phyloP scores from a whole-genome alignment of 2,888 invertebrate genomes.

The Eristalis arbustorum region DNA sequence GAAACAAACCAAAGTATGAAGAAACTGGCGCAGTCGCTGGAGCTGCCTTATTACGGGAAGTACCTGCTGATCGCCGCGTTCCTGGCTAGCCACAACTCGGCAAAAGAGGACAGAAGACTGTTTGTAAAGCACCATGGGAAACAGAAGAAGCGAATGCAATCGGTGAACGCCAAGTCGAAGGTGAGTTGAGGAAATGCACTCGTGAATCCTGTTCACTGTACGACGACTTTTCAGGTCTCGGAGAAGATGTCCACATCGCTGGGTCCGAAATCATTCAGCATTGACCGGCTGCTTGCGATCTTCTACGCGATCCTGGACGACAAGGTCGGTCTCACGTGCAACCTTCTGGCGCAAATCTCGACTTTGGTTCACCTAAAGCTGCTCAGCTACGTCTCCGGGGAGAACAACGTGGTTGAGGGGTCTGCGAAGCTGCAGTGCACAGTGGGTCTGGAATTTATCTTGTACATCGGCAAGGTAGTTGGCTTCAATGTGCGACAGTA shows the following conservation, averaged over 20 bases:
- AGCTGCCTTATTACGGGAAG: constrained; percentile 94
- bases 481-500: constrained; percentile 89
- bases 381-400: constrained; percentile 86
- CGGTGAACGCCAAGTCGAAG: constrained; percentile 84
- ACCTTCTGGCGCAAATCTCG: constrained; percentile 92
- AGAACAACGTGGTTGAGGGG: constrained; percentile 85
- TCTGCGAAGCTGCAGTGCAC: constrained; percentile 93
- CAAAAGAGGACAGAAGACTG: constrained; percentile 91
- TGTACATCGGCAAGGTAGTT: constrained; percentile 88
- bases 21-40: constrained; percentile 85
- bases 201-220: not conserved
- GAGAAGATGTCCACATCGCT: constrained; percentile 85
- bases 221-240: constrained; percentile 75
- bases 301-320: constrained; percentile 94
- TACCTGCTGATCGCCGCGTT: constrained; percentile 94
- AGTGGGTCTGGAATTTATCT: constrained; percentile 90
- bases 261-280: constrained; percentile 91
- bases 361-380: constrained; percentile 92
- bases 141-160: constrained; percentile 84
- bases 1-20: constrained; percentile 78
- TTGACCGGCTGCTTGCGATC: constrained; percentile 91
- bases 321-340: constrained; percentile 91
- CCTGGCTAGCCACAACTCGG: constrained; percentile 95
- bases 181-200: constrained; percentile 60
- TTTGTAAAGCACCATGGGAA: constrained; percentile 91